Percentiles rank a stretch among this genome's conserved stretches.
Conservation (phyloP, 2,888 invertebrate species). For the Doris montereyensis region DNA sequence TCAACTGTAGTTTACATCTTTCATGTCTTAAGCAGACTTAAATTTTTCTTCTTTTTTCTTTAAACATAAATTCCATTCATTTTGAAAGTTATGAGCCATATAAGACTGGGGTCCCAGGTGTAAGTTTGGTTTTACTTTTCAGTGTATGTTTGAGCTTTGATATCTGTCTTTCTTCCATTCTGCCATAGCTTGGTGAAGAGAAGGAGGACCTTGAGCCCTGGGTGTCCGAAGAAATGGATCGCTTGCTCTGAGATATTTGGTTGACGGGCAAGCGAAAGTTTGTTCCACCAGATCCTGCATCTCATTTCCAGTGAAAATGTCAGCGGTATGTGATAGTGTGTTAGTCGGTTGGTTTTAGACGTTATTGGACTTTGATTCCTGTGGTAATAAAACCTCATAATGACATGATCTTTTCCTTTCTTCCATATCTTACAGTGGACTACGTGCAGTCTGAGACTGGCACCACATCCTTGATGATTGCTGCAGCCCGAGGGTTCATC, state of each 20-base stretch:
- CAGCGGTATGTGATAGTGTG: slow-evolving; percentile 73
- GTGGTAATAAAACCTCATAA: too few species aligned
- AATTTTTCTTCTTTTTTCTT: too few species aligned
- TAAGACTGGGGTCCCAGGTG: too few species aligned
- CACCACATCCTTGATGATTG: slow-evolving; percentile 85
- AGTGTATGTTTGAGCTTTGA: too few species aligned
- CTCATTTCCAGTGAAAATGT: slow-evolving; percentile 85
- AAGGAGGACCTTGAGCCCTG: slow-evolving; percentile 75
- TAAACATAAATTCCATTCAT: too few species aligned
- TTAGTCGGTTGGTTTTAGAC: background rate
- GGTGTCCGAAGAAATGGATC: slow-evolving; percentile 80
- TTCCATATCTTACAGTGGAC: slow-evolving; percentile 78
- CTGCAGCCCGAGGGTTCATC: slow-evolving; percentile 81
- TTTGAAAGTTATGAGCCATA: too few species aligned
- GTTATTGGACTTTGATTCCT: background rate
- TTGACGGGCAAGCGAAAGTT: slow-evolving; percentile 78
- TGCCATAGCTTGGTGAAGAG: slow-evolving; percentile 69
- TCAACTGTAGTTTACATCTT: too few species aligned
- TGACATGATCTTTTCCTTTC: too few species aligned
- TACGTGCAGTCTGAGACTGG: slow-evolving; percentile 80
- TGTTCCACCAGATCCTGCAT: slow-evolving; percentile 84
- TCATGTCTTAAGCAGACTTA: too few species aligned
- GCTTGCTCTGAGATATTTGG: slow-evolving; percentile 79
- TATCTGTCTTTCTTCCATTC: background rate
- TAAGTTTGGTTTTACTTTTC: too few species aligned